Percentiles rank a stretch among this genome's conserved stretches.
Evolutionary conservation across 2,888 invertebrate species (phyloP).

Genomic region (Schizotus pectinicornis): DNA sequence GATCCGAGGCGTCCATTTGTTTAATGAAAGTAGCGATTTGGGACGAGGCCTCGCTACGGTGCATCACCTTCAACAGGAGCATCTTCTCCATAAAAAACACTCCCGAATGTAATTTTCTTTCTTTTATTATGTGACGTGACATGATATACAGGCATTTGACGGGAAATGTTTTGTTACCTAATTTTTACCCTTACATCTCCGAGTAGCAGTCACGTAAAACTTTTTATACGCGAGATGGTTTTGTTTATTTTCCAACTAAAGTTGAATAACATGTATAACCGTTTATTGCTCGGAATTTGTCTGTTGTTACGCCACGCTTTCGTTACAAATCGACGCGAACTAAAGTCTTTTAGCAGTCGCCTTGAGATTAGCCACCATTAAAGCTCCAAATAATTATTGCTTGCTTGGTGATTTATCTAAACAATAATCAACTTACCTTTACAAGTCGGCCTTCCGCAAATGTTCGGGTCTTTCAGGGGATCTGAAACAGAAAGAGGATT

Average conservation of each 20-base stretch:
- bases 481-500: slow-evolving; percentile 60
- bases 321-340: background rate
- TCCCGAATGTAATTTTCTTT: slow-evolving; percentile 29
- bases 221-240: slow-evolving; percentile 22
- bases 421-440: slow-evolving; percentile 60
- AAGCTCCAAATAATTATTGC: background rate
- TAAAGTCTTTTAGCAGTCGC: background rate
- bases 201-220: slow-evolving; percentile 26
- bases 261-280: slow-evolving; percentile 21
- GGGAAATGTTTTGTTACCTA: slow-evolving; percentile 27
- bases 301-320: background rate
- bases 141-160: slow-evolving; percentile 25
- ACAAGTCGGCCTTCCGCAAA: slow-evolving; percentile 75
- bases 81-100: slow-evolving; percentile 14
- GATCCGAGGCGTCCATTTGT: slow-evolving; percentile 1
- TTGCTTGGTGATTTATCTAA: background rate
- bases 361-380: background rate
- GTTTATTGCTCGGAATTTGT: slow-evolving; percentile 16
- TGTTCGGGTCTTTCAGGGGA: slow-evolving; percentile 73
- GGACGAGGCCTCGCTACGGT: background rate
- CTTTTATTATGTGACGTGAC: slow-evolving; percentile 31
- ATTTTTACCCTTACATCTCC: slow-evolving; percentile 24
- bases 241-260: slow-evolving; percentile 21
- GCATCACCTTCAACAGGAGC: background rate
- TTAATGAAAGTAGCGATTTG: slow-evolving; percentile 6